A percentile compares a stretch with the other conserved stretches of the same genome.
Conservation (phyloP, 2,113 vertebrate genomes). For the Asarcornis scutulata region DNA sequence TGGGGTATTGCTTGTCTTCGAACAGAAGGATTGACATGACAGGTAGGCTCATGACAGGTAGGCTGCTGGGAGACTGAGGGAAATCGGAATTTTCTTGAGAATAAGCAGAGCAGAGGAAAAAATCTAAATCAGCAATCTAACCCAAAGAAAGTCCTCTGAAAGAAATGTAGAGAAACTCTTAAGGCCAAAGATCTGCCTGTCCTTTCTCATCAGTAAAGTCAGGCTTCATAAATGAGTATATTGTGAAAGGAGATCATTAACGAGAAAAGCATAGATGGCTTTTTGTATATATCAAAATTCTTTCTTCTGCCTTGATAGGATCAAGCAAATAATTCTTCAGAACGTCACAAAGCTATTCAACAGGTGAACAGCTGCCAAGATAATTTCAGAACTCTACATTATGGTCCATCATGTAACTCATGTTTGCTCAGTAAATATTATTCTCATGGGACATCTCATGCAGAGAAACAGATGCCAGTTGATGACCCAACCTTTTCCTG, state of each 20-base stretch:
- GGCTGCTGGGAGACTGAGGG: not conserved
- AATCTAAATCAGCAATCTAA: slow-evolving; percentile 25
- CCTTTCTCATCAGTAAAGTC: slow-evolving; percentile 73
- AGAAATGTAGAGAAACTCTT: slow-evolving; percentile 60
- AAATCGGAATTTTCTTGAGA: not conserved
- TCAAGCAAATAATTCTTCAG: slow-evolving; percentile 67
- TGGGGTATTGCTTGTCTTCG: not conserved
- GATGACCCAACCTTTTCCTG: slow-evolving; percentile 22
- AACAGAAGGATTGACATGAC: not conserved
- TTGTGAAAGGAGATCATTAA: slow-evolving; percentile 66
- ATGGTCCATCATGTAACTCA: slow-evolving; percentile 57
- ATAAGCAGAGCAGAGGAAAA: slow-evolving; percentile 23
- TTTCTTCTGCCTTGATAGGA: slow-evolving; percentile 65
- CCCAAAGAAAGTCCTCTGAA: slow-evolving; percentile 44
- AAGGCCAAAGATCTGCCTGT: slow-evolving; percentile 74
- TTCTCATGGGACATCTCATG: slow-evolving; percentile 43
- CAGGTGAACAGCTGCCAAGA: slow-evolving; percentile 74
- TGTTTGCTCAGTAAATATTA: slow-evolving; percentile 45
- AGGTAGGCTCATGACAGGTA: fast-evolving
- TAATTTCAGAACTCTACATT: slow-evolving; percentile 68
- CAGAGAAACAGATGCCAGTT: slow-evolving; percentile 54
- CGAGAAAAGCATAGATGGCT: slow-evolving; percentile 66
- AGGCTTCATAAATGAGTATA: slow-evolving; percentile 71
- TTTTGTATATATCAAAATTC: slow-evolving; percentile 65
- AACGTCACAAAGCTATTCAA: slow-evolving; percentile 70